phyloP scores from a whole-genome alignment of 2,797 vertebrate genomes.

The Fistularia tabacaria region DNA sequence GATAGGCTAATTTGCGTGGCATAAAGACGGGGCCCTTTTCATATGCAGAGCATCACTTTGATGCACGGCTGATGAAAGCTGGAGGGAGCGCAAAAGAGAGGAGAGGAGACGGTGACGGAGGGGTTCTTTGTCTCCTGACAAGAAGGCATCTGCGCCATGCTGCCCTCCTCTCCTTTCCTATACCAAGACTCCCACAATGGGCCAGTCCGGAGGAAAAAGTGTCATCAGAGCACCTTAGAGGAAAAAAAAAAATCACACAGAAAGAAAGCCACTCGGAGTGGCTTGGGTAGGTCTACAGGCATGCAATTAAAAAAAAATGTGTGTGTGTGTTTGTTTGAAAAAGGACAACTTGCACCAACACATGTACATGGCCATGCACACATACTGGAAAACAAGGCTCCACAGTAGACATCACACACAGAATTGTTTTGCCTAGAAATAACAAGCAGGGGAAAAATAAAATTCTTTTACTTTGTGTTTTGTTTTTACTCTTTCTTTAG shows the following conservation, averaged over 20 bases:
- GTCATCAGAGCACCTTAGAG: slow-evolving; percentile 74
- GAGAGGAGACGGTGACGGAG: slow-evolving; percentile 67
- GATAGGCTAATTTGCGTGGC: slow-evolving; percentile 78
- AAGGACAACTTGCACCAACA: background rate
- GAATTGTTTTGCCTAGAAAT: too few species aligned
- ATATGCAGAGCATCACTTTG: slow-evolving; percentile 85
- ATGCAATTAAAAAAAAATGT: too few species aligned
- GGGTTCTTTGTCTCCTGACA: slow-evolving; percentile 81
- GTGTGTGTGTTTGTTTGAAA: slow-evolving; percentile 31
- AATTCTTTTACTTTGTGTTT: too few species aligned
- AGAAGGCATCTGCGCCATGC: slow-evolving; percentile 80
- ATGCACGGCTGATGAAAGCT: slow-evolving; percentile 77
- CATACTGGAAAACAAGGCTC: slow-evolving; percentile 12
- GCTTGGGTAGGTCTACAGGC: slow-evolving; percentile 29
- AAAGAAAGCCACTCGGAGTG: slow-evolving; percentile 5
- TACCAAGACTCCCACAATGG: slow-evolving; percentile 62
- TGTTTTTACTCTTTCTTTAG: too few species aligned
- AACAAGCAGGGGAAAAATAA: too few species aligned
- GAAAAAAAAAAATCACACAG: slow-evolving; percentile 36
- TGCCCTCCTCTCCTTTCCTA: slow-evolving; percentile 54
- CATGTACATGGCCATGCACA: background rate
- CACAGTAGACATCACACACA: slow-evolving; percentile 56
- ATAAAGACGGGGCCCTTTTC: slow-evolving; percentile 79
- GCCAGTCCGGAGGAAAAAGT: slow-evolving; percentile 61
- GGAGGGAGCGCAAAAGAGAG: slow-evolving; percentile 53